Conservation (phyloP, 1,140 invertebrate species). For the Euschistus heros region DNA sequence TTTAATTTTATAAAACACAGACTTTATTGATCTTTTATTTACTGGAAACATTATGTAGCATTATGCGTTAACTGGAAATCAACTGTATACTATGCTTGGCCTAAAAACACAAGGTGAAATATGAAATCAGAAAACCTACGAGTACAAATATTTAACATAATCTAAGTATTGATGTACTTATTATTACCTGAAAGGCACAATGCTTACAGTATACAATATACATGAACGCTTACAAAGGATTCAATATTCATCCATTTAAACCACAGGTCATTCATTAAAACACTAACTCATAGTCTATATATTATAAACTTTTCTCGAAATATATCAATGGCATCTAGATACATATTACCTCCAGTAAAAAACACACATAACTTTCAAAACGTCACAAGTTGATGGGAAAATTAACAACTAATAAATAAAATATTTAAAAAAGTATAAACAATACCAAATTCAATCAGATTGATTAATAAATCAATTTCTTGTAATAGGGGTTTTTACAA, state of each 20-base stretch:
- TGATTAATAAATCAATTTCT: neutral
- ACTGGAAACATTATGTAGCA: conserved; percentile 26
- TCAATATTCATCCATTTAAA: neutral
- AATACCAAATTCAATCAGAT: neutral
- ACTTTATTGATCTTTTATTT: conserved; percentile 20
- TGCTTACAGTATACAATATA: conserved; percentile 11
- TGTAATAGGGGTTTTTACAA: neutral
- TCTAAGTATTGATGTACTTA: neutral
- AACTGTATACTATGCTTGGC: conserved; percentile 15
- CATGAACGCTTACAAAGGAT: neutral
- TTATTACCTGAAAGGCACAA: conserved; percentile 10
- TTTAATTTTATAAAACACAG: neutral
- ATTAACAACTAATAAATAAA: conserved; percentile 5
- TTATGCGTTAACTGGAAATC: neutral
- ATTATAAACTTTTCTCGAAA: conserved; percentile 27
- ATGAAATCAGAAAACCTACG: neutral
- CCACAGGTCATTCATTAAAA: neutral
- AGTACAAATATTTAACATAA: neutral
- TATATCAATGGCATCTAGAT: conserved; percentile 30
- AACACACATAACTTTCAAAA: conserved; percentile 17
- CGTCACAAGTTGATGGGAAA: neutral
- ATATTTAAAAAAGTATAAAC: conserved; percentile 1
- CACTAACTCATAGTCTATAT: neutral
- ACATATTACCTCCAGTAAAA: conserved; percentile 31
- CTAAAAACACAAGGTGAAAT: neutral